Percentiles rank a stretch among this genome's conserved stretches.
Evolutionary conservation across 2,888 invertebrate species (phyloP).

Genomic region (Cryptops parisi): DNA sequence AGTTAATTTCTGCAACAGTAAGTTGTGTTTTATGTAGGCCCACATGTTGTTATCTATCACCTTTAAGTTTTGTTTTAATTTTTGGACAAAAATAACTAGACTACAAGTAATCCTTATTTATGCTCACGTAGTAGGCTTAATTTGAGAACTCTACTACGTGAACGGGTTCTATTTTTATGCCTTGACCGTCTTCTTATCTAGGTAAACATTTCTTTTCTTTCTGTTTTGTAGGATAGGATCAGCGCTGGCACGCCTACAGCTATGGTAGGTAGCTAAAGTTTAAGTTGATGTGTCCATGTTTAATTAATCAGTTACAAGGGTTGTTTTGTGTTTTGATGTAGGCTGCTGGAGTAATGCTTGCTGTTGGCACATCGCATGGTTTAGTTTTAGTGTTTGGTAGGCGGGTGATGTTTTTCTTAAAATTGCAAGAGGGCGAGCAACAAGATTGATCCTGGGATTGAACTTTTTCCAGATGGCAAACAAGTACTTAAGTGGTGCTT

Average conservation of each 20-base stretch:
- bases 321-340: slow-evolving; percentile 20
- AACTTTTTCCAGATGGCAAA: slow-evolving; percentile 33
- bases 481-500: slow-evolving; percentile 83
- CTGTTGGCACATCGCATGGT: slow-evolving; percentile 90
- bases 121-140: no score
- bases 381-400: slow-evolving; percentile 72
- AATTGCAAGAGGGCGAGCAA: no score
- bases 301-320: background rate
- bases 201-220: no score
- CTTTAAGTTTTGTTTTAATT: slow-evolving; percentile 3
- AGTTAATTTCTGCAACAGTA: slow-evolving; percentile 72
- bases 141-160: no score
- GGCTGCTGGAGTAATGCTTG: slow-evolving; percentile 59
- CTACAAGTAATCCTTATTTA: no score
- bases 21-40: no score
- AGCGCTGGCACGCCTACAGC: slow-evolving; percentile 79
- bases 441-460: no score
- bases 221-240: slow-evolving; percentile 54
- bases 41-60: slow-evolving; percentile 2
- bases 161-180: no score
- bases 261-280: slow-evolving; percentile 23
- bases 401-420: slow-evolving; percentile 25
- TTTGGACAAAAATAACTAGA: no score
- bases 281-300: background rate
- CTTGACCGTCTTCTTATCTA: no score